Conservation (phyloP, 1,140 invertebrate genomes). For the Lucilia sericata region DNA sequence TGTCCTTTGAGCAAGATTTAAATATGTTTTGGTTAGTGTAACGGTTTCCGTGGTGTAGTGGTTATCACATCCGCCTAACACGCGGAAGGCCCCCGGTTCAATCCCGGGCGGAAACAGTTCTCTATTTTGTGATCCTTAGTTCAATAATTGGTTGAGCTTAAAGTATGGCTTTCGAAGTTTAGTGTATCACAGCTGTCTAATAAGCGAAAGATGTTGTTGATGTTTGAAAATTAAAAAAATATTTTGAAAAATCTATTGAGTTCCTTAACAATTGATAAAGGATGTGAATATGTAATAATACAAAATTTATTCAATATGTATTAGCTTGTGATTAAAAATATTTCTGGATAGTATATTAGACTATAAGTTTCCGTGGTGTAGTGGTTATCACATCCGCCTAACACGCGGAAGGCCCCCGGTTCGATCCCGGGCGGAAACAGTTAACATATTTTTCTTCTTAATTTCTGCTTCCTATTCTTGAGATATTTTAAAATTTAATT, state of each 20-base stretch:
- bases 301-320: too few species aligned
- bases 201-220: too few species aligned
- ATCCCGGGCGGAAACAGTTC: slow-evolving; percentile 89
- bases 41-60: slow-evolving; percentile 77
- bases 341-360: background rate
- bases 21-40: background rate
- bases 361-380: slow-evolving; percentile 75
- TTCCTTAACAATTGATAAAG: background rate
- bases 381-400: slow-evolving; percentile 81
- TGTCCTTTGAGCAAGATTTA: too few species aligned
- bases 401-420: slow-evolving; percentile 87
- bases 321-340: too few species aligned
- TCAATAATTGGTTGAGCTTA: too few species aligned
- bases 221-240: too few species aligned
- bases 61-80: slow-evolving; percentile 82
- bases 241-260: too few species aligned
- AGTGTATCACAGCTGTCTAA: too few species aligned
- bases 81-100: slow-evolving; percentile 88
- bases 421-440: slow-evolving; percentile 88
- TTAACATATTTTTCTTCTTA: slow-evolving; percentile 53
- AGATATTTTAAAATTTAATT: background rate
- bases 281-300: too few species aligned
- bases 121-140: too few species aligned
- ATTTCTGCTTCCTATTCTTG: background rate
- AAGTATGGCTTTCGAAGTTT: too few species aligned